phyloP scores from a whole-genome alignment of 2,797 vertebrate species.

The Tragopan temminckii region DNA sequence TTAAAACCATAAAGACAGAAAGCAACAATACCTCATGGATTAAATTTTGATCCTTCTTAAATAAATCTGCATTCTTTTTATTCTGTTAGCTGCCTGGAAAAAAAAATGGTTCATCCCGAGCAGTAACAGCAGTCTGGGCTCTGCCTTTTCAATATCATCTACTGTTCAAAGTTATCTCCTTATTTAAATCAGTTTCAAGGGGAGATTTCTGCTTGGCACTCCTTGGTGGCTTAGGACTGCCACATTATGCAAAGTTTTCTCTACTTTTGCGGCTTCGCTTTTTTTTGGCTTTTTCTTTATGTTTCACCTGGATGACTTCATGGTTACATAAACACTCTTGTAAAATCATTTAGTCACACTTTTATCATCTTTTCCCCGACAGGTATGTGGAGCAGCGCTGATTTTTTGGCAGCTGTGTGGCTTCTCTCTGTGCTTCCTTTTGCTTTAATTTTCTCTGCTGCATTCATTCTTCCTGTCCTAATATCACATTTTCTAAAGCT shows the following conservation, averaged over 20 bases:
- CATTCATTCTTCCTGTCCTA: neutral
- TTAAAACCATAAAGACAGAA: neutral
- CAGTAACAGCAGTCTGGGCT: neutral
- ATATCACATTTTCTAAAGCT: neutral
- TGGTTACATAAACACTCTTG: neutral
- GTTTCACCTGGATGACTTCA: neutral
- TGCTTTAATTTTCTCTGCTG: neutral
- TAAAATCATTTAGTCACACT: neutral
- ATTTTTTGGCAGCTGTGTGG: neutral
- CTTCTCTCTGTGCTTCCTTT: neutral
- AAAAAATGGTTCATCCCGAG: neutral
- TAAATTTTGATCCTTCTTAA: neutral
- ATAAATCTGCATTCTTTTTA: neutral
- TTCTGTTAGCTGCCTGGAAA: neutral
- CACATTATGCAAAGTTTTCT: neutral
- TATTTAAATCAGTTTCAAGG: neutral
- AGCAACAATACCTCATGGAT: neutral
- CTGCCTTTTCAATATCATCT: neutral
- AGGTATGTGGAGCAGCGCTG: accelerated
- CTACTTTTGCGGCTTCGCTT: neutral
- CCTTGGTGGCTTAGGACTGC: neutral
- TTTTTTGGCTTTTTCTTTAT: neutral
- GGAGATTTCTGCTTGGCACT: neutral
- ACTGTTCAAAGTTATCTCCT: neutral
- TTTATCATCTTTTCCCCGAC: neutral